These are phyloP conservation scores for Drosophila obscura DNA, from an alignment of 1,140 invertebrate species.

Conservation along the genomic window DNA sequence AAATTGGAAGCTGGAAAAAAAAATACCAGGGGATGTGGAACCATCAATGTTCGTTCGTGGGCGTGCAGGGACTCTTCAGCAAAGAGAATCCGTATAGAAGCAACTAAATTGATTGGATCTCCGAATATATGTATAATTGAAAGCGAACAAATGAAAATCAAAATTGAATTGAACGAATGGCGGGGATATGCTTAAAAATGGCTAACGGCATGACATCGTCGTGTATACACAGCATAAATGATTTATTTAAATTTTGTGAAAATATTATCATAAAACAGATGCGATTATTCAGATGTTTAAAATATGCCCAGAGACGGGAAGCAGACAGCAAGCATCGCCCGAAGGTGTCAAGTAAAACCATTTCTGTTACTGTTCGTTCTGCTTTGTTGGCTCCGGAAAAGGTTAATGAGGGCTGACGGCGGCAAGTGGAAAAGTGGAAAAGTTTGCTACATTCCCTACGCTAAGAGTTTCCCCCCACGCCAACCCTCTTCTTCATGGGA, in stretches of 20 bases:
- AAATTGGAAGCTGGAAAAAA: background rate
- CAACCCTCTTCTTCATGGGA: background rate
- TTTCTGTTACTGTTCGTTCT: background rate
- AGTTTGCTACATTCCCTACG: constrained; percentile 14
- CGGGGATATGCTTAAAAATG: no score
- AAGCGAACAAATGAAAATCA: constrained; percentile 47
- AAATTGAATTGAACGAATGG: constrained; percentile 1
- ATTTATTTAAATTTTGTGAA: background rate
- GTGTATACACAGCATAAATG: no score
- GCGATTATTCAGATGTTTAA: background rate
- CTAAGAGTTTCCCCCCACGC: no score
- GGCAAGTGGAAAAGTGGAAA: constrained; percentile 22
- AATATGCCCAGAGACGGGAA: background rate
- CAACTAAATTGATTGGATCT: constrained; percentile 62
- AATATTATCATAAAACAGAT: constrained; percentile 1
- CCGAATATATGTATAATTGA: constrained; percentile 65
- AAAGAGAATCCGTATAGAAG: constrained; percentile 3
- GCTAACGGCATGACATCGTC: no score
- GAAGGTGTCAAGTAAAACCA: background rate
- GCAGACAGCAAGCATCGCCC: no score
- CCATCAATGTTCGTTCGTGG: constrained; percentile 13
- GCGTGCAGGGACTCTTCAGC: constrained; percentile 1
- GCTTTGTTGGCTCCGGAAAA: constrained; percentile 20
- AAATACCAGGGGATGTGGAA: background rate
- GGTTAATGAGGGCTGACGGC: constrained; percentile 57